Base-by-base conservation (phyloP, 2,797 vertebrate genomes). In the Mastacembelus armatus region DNA sequence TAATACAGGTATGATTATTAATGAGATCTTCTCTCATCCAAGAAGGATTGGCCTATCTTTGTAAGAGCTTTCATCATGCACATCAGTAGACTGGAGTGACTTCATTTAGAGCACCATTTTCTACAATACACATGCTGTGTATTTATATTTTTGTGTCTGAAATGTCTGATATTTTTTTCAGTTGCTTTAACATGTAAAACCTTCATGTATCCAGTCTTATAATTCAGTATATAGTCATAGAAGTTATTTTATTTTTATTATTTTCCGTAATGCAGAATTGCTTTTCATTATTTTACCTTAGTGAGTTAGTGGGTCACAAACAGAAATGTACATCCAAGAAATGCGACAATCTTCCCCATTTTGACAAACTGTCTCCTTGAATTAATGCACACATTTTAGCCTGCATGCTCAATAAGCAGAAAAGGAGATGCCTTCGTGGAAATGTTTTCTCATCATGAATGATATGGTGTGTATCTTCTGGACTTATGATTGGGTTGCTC, bases 1-100 rank as follows among this genome's bases (percentile, higher is more conserved):
- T 81, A 59, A 83, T 75, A 26, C 64, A 62, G 12, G 57, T 61
- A 52, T 74, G 56, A 66, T 82, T 81, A 83, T 87, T 87, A 59
- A 76, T 84, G 43, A 80, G 55, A 51, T 77, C 39, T 44, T 71
- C 47, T 75, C 52, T 74, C 33, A 58, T 63, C 58, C 40, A 51
- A n/a, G 51, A 55, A 48, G 14, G 15, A 66, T 66, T 72, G 73
- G 24, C 35, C 60, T 40, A 7, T 71, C 48, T 79, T 75, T 72
- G 29, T 51, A 16, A 66, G 26, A 63, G 66, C 66, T 81, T 82
- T 81, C 60, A 83, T 74, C 65, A 30, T 59, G 68, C 36, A 56
- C 65, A 62, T 78, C 71, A 74, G 44, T 51, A 14, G 49, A 60
- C 62, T 5, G 30, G 54, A 44, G 73, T 36, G 24, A 79, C 58